A percentile compares a stretch with the other conserved stretches of the same genome.
phyloP scores from a whole-genome alignment of 2,797 vertebrate genomes.

The Ataeniobius toweri region DNA sequence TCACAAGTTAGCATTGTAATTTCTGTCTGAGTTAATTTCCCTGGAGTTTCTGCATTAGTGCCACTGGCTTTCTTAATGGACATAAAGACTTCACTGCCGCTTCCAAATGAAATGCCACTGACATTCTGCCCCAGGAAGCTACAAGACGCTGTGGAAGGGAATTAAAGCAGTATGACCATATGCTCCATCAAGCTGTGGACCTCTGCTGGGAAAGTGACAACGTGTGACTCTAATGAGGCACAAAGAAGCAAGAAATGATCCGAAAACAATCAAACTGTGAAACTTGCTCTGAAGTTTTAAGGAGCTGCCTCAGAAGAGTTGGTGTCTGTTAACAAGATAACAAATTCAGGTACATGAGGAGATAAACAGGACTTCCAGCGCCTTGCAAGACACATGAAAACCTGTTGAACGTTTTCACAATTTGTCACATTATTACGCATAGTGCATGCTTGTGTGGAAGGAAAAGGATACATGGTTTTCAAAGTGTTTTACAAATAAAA shows the following conservation, averaged over 20 bases:
- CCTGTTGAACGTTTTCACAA: neutral
- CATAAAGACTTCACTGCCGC: conserved; percentile 60
- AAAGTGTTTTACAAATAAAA: neutral
- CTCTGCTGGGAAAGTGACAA: conserved; percentile 48
- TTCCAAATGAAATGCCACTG: conserved; percentile 65
- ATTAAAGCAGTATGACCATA: conserved; percentile 60
- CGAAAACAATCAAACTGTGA: conserved; percentile 41
- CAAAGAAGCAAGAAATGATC: conserved; percentile 33
- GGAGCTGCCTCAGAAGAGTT: conserved; percentile 27
- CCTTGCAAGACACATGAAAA: neutral
- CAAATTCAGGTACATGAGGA: neutral
- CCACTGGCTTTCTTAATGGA: conserved; percentile 59
- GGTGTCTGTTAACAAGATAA: conserved; percentile 29
- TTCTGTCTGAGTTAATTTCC: conserved; percentile 61
- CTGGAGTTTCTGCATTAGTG: conserved; percentile 53
- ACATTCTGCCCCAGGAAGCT: conserved; percentile 54
- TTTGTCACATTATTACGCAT: neutral
- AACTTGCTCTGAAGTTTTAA: conserved; percentile 41
- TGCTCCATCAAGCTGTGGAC: conserved; percentile 49
- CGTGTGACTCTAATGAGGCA: conserved; percentile 52
- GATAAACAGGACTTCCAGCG: neutral
- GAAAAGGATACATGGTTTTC: neutral
- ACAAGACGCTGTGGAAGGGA: conserved; percentile 47
- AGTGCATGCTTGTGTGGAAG: neutral
- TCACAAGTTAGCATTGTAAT: conserved; percentile 31